Evolutionary conservation across 2,113 vertebrate genomes (phyloP).

Genomic region (Megaleporinus macrocephalus): DNA sequence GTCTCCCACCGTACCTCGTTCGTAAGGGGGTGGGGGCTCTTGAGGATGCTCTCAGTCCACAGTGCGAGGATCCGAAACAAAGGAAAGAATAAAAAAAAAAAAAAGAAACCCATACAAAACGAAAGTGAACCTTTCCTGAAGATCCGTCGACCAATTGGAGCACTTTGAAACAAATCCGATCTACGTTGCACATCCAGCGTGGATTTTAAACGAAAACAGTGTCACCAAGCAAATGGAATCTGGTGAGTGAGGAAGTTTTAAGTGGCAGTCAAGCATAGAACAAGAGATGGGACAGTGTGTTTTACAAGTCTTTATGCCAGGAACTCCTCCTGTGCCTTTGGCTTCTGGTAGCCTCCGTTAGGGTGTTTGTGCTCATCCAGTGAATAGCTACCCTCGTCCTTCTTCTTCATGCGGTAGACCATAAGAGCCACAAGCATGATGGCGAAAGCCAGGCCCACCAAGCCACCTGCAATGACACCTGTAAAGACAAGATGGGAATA

Average conservation of each 20-base stretch:
- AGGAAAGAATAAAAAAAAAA: no score
- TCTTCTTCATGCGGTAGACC: slow-evolving; percentile 91
- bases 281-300: not conserved
- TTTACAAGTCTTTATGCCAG: slow-evolving; percentile 75
- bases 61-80: slow-evolving; percentile 11
- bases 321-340: slow-evolving; percentile 83
- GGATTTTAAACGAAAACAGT: slow-evolving; percentile 1
- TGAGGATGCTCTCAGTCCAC: slow-evolving; percentile 27
- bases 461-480: slow-evolving; percentile 87
- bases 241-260: slow-evolving; percentile 21
- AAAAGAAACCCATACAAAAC: not conserved
- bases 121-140: slow-evolving; percentile 25
- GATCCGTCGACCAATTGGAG: not conserved
- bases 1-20: not conserved
- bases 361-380: slow-evolving; percentile 87
- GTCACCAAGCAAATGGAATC: slow-evolving; percentile 28
- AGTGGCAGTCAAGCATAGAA: slow-evolving; percentile 38
- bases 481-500: slow-evolving; percentile 4
- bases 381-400: slow-evolving; percentile 89
- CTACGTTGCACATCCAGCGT: slow-evolving; percentile 24
- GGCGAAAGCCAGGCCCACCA: slow-evolving; percentile 83
- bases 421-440: slow-evolving; percentile 83
- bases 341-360: slow-evolving; percentile 85
- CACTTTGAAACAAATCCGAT: slow-evolving; percentile 4
- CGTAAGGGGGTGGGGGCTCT: not conserved